Conservation (phyloP, 2,888 invertebrate genomes). For the Hypolimnas misippus region DNA sequence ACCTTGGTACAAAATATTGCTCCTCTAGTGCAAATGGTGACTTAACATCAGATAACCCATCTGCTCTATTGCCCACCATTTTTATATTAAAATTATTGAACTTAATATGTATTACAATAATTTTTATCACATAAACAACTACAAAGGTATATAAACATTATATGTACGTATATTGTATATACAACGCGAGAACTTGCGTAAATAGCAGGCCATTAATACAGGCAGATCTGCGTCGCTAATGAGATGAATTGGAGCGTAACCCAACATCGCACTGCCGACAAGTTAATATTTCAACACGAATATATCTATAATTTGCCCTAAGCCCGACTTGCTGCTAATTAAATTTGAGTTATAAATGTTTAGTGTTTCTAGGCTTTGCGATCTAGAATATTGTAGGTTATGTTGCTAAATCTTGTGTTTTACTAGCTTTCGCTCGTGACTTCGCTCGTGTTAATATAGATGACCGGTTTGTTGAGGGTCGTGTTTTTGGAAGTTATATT, state of each 20-base stretch:
- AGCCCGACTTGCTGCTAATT: constrained; percentile 37
- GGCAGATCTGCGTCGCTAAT: constrained; percentile 34
- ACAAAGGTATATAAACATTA: too few species aligned
- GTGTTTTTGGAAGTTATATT: too few species aligned
- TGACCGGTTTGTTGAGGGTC: too few species aligned
- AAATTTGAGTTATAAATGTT: constrained; percentile 36
- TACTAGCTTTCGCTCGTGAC: not conserved
- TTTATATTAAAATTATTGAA: too few species aligned
- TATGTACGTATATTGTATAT: too few species aligned
- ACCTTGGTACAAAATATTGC: too few species aligned
- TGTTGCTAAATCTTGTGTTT: not conserved
- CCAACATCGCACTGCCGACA: constrained; percentile 26
- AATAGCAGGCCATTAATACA: constrained; percentile 16
- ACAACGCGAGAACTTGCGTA: constrained; percentile 13
- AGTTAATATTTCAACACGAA: constrained; percentile 37
- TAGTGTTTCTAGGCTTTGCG: constrained; percentile 8
- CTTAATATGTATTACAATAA: too few species aligned
- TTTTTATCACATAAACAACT: too few species aligned
- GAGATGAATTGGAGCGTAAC: constrained; percentile 36
- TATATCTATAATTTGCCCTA: constrained; percentile 30
- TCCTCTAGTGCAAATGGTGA: too few species aligned
- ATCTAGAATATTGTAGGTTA: not conserved
- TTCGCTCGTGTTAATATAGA: not conserved
- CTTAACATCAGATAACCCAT: too few species aligned
- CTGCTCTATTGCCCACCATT: too few species aligned